phyloP scores from a whole-genome alignment of 2,888 invertebrate genomes.

The Campoplex nolae region DNA sequence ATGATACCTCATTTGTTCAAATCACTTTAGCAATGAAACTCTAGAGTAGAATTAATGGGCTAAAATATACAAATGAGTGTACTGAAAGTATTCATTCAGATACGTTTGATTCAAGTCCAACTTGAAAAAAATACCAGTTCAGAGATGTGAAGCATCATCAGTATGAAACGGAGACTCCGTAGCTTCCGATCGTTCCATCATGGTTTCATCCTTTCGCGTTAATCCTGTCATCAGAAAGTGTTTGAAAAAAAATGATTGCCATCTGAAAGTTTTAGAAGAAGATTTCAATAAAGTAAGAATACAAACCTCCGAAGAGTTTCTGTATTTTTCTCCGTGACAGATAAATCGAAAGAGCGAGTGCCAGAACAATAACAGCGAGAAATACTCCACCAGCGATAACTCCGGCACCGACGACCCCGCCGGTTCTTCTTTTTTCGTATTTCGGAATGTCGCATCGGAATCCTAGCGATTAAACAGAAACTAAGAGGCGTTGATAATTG shows the following conservation, averaged over 20 bases:
- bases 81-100: too few relatives aligned
- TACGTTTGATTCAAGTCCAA: background rate
- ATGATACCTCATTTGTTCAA: too few relatives aligned
- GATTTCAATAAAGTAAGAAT: background rate
- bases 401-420: background rate
- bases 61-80: too few relatives aligned
- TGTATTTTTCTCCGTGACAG: constrained; percentile 10
- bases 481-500: background rate
- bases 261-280: background rate
- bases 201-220: constrained; percentile 24
- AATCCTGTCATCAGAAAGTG: background rate
- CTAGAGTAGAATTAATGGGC: too few relatives aligned
- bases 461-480: background rate
- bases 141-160: constrained; percentile 56
- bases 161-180: constrained; percentile 60
- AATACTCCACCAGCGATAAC: background rate
- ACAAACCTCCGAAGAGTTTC: constrained; percentile 10
- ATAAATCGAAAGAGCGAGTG: background rate
- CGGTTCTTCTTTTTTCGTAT: background rate
- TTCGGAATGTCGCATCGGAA: constrained; percentile 9
- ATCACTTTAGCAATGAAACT: too few relatives aligned
- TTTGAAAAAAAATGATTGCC: background rate
- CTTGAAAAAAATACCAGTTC: background rate
- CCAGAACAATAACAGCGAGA: background rate
- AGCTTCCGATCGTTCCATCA: constrained; percentile 60